Evolutionary conservation across 30 jellyfish, hydroid and myxozoan species (phyloP).

Genomic region (Morbakka virulenta): DNA sequence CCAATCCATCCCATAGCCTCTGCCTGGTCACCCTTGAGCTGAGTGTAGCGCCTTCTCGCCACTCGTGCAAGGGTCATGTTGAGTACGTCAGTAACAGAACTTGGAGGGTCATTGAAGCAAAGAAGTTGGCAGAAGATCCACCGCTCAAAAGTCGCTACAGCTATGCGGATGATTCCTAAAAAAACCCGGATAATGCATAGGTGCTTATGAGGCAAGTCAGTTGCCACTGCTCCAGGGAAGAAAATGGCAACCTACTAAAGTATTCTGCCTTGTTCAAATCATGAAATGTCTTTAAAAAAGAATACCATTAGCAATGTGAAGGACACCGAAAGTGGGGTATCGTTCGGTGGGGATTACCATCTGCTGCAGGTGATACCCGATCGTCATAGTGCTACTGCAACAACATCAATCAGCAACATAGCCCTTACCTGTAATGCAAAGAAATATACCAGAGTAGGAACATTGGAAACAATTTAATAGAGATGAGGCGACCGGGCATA

Average conservation of each 20-base stretch:
- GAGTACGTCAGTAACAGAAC: slow-evolving; percentile 7
- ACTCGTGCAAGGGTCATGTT: slow-evolving; percentile 2
- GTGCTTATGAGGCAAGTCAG: slow-evolving; percentile 1
- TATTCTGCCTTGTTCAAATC: too few relatives aligned
- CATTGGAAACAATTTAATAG: neutral
- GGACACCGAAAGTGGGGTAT: slow-evolving; percentile 4
- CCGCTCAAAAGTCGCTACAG: neutral
- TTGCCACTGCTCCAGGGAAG: neutral
- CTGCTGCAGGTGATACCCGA: slow-evolving; percentile 13
- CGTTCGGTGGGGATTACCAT: slow-evolving; percentile 20
- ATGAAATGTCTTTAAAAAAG: too few relatives aligned
- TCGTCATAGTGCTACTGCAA: slow-evolving; percentile 8
- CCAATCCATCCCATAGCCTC: neutral
- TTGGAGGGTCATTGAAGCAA: neutral
- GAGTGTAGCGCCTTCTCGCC: neutral
- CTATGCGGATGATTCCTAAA: slow-evolving; percentile 23
- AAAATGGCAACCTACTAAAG: slow-evolving; percentile 1
- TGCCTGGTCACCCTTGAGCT: slow-evolving; percentile 23
- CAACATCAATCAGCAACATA: too few relatives aligned
- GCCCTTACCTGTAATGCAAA: slow-evolving; percentile 19
- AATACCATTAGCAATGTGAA: neutral
- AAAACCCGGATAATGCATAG: slow-evolving; percentile 8
- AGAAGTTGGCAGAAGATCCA: slow-evolving; percentile 1
- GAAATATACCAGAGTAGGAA: neutral
- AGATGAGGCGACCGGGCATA: neutral